Conservation (phyloP, 1,140 invertebrate genomes). For the Drosophila nebulosa region DNA sequence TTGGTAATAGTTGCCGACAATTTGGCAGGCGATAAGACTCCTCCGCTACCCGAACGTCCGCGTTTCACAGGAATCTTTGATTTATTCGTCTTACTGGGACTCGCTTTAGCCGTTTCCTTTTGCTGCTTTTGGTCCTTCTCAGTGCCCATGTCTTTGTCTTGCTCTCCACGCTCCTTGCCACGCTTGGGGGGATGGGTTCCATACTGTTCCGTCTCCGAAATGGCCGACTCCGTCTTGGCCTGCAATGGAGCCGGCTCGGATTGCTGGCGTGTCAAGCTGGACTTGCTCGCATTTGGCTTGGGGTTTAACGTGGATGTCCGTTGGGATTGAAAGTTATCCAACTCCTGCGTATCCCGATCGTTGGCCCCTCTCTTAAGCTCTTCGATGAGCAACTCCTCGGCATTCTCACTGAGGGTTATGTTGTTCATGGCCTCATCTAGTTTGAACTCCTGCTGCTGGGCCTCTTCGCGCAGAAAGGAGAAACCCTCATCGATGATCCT, state of each 20-base stretch:
- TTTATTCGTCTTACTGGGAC: slow-evolving; percentile 64
- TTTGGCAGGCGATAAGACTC: slow-evolving; percentile 65
- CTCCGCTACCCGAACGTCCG: slow-evolving; percentile 54
- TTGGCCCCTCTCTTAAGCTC: slow-evolving; percentile 65
- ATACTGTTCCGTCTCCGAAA: slow-evolving; percentile 36
- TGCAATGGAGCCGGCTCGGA: slow-evolving; percentile 67
- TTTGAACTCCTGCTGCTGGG: slow-evolving; percentile 73
- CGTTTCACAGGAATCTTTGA: slow-evolving; percentile 80
- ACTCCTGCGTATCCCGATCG: slow-evolving; percentile 53
- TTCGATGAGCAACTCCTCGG: slow-evolving; percentile 74
- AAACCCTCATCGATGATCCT: slow-evolving; percentile 74
- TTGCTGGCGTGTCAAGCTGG: slow-evolving; percentile 66
- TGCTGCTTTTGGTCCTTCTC: slow-evolving; percentile 58
- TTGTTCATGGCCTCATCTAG: slow-evolving; percentile 77
- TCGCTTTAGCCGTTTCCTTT: slow-evolving; percentile 50
- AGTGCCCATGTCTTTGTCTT: slow-evolving; percentile 70
- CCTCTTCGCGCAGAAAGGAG: slow-evolving; percentile 70
- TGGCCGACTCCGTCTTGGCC: not conserved
- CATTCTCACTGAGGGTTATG: slow-evolving; percentile 71
- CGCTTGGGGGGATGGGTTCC: slow-evolving; percentile 75
- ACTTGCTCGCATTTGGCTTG: slow-evolving; percentile 22
- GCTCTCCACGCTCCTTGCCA: slow-evolving; percentile 50
- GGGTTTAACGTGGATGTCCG: slow-evolving; percentile 66
- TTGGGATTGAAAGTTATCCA: slow-evolving; percentile 57
- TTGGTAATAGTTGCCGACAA: slow-evolving; percentile 36